Evolutionary conservation across 2,113 vertebrate genomes (phyloP).

Genomic region (Apodemus speciosus): DNA sequence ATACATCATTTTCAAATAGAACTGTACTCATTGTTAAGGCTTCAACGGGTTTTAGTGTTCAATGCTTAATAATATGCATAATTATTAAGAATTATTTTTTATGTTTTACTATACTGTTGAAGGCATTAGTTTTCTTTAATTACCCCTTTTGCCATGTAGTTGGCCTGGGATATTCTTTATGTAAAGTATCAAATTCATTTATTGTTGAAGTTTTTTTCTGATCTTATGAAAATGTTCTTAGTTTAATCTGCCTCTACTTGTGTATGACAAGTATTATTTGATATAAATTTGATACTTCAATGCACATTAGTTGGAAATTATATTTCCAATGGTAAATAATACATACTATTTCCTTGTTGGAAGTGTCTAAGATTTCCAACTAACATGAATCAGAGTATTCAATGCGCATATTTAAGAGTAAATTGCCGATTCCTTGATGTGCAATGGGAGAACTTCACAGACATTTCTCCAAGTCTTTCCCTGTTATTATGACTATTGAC

Average conservation of each 20-base stretch:
- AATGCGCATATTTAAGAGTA: neutral
- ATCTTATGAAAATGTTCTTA: too few relatives aligned
- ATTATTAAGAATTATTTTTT: too few relatives aligned
- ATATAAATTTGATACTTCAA: neutral
- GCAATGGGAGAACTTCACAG: too few relatives aligned
- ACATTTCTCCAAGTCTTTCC: neutral
- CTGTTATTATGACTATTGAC: neutral
- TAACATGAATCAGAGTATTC: neutral
- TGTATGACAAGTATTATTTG: neutral
- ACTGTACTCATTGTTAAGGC: too few relatives aligned
- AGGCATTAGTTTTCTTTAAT: too few relatives aligned
- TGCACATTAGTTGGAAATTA: neutral
- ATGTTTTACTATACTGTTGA: too few relatives aligned
- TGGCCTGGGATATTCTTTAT: neutral
- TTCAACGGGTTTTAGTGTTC: too few relatives aligned
- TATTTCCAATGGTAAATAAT: neutral
- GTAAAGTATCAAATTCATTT: neutral
- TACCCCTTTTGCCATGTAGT: neutral
- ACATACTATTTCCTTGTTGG: neutral
- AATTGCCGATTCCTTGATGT: neutral
- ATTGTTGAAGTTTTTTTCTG: neutral
- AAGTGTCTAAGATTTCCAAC: neutral
- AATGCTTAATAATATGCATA: too few relatives aligned
- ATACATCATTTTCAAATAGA: too few relatives aligned
- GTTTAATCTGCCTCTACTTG: neutral